Evolutionary conservation across 2,113 vertebrate species (phyloP), one percentile per base, ranked within the genome.

Genomic region (Pterocles gutturalis): DNA sequence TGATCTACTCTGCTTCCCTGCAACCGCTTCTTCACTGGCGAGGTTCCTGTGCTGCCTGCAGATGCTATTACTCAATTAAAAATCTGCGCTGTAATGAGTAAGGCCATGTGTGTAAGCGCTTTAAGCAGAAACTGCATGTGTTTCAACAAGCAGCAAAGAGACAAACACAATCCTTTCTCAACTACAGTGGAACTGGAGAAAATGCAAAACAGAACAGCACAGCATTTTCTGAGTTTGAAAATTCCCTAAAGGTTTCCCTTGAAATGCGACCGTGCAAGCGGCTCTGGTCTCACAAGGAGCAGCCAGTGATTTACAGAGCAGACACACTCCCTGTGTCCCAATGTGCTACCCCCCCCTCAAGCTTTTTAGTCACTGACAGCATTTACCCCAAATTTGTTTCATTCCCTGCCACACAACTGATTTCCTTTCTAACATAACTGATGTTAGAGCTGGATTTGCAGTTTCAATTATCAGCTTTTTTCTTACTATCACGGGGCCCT

Each of bases 91-190:
- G 43, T 25, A 53, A 10, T 79, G 83, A 89, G 61, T 33, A 36
- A 86, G 80, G 80, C 38, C 31, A 60, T 33, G 49, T 0, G 0
- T n/a, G 29, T 28, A 34, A 55, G 41, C 2, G 2, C 57, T 66
- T 38, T 12, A 46, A 88, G 71, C 90, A 93, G 83, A 54, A 93
- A 9, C 80, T 53, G 36, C 43, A 71, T 31, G 36, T 55, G 90
- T 86, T 86, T 66, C 51, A 65, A 90, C 95, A 89, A 80, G 80
- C 62, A 94, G 71, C 57, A 41, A 29, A 70, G 57, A 91, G 31
- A 94, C 71, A 61, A 73, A 85, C 10, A 58, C 21, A 41, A 57
- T 4, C 0, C 0, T 46, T 94, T 83, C 83, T 60, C 57, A 83
- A 7, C 48, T 41, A 25, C 17, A 17, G 67, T 28, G 17, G 22